Evolutionary conservation across 2,888 invertebrate species (phyloP), one percentile per base, ranked within the genome.

Genomic region (Petrolisthes cinctipes): DNA sequence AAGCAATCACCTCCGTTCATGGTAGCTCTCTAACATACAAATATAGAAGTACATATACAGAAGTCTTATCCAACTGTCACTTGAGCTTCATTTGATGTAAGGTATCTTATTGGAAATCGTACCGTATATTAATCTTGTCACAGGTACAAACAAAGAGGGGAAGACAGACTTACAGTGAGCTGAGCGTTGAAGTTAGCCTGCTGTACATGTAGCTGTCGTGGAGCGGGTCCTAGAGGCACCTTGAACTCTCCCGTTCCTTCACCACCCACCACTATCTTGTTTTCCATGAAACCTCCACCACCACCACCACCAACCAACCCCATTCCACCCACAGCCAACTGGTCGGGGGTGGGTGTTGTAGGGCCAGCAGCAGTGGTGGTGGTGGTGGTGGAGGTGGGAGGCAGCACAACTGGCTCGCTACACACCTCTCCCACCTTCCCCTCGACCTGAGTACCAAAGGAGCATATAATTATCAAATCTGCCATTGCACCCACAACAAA

Each of bases 151-250:
- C 17, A 9, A 51, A 37, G n/a, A 66, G 7, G 53, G n/a, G n/a
- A 82, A 66, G 37, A 51, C 37, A 73, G 1, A 80, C 84, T 88
- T 73, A 88, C 87, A 81, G 53, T 88, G 6, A 88, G 87, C 56
- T 88, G 87, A 11, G 87, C 87, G 66, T 88, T 88, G 53, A 88
- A 88, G 87, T 83, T 88, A 11, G 87, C 87, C 73, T 88, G 87
- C 66, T 88, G 87, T 4, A 80, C 68, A 20, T 88, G 83, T n/a
- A 76, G 79, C 68, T 85, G 88, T 37, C 88, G 75, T 9, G 88
- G 88, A 37, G 88, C 88, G 7, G 88, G 88, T 14, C 80, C 88
- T 7, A 68, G 9, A 11, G 88, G 88, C 11, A 88, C 88, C 57
- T 83, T 76, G 57, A 88, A 88, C 82, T 88, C 88, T 23, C 88